A percentile compares a stretch with the other conserved stretches of the same genome.
These are phyloP conservation scores for Drosophila baimaii DNA, from an alignment of 1,140 invertebrate genomes.

Conservation along the genomic window DNA sequence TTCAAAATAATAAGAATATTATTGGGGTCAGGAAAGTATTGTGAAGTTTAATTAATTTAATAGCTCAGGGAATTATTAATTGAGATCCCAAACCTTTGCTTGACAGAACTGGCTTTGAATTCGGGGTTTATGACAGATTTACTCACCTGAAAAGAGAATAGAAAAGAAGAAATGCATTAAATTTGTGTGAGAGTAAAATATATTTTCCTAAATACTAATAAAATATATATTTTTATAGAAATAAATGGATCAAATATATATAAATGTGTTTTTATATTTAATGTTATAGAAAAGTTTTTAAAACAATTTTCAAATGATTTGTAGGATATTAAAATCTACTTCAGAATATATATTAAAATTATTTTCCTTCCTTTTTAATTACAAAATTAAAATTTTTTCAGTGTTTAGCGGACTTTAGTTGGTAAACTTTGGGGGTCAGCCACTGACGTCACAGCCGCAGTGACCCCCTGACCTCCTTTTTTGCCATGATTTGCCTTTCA, in stretches of 20 bases:
- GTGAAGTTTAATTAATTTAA: not conserved
- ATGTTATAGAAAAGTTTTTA: too few species aligned
- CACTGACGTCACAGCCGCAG: constrained; percentile 53
- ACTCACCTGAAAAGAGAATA: constrained; percentile 72
- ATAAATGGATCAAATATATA: not conserved
- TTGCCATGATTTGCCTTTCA: constrained; percentile 12
- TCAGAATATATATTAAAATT: too few species aligned
- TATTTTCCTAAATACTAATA: not conserved
- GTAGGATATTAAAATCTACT: too few species aligned
- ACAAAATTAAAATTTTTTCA: not conserved
- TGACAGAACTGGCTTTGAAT: constrained; percentile 8
- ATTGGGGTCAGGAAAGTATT: not conserved
- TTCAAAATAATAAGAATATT: not conserved
- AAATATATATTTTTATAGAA: not conserved
- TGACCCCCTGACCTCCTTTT: constrained; percentile 65
- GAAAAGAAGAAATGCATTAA: not conserved
- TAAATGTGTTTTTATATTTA: too few species aligned
- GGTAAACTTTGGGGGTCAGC: constrained; percentile 4
- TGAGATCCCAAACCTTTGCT: constrained; percentile 37
- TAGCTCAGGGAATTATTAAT: not conserved
- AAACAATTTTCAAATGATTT: too few species aligned
- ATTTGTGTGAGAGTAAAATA: not conserved
- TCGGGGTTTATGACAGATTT: constrained; percentile 1
- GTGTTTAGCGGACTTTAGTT: not conserved
- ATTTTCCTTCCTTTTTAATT: not conserved